Evolutionary conservation across 2,888 invertebrate species (phyloP).

Genomic region (Euplagia quadripunctaria): DNA sequence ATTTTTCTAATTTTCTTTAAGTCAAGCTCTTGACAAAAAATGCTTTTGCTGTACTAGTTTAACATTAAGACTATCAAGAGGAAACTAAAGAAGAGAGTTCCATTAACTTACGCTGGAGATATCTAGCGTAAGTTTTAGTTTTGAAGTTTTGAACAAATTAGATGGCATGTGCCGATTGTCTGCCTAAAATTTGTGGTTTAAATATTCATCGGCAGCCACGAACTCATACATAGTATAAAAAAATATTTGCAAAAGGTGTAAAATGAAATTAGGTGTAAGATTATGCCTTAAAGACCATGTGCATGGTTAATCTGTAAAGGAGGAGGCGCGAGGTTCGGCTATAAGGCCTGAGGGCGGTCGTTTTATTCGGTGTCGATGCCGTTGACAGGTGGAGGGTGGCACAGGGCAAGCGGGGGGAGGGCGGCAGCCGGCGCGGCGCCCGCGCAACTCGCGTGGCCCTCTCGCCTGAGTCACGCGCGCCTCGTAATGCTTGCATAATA

Average conservation of each 20-base stretch:
- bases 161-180: background rate
- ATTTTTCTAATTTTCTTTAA: background rate
- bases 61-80: background rate
- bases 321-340: slow-evolving; percentile 51
- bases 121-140: background rate
- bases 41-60: background rate
- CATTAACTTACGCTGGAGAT: too few species aligned
- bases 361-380: slow-evolving; percentile 58
- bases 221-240: slow-evolving; percentile 8
- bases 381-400: slow-evolving; percentile 72
- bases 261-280: slow-evolving; percentile 68
- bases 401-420: slow-evolving; percentile 60
- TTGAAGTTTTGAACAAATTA: too few species aligned
- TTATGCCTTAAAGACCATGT: slow-evolving; percentile 57
- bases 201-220: background rate
- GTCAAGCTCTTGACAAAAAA: background rate
- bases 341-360: slow-evolving; percentile 58
- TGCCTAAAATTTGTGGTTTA: background rate
- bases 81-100: too few species aligned
- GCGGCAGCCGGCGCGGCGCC: slow-evolving; percentile 71
- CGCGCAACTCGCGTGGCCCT: slow-evolving; percentile 85
- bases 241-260: slow-evolving; percentile 22
- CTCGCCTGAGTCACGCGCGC: slow-evolving; percentile 87
- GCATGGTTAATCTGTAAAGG: slow-evolving; percentile 65
- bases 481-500: slow-evolving; percentile 88